Conservation (phyloP, 1,140 invertebrate genomes). For the Drosophila serrata region DNA sequence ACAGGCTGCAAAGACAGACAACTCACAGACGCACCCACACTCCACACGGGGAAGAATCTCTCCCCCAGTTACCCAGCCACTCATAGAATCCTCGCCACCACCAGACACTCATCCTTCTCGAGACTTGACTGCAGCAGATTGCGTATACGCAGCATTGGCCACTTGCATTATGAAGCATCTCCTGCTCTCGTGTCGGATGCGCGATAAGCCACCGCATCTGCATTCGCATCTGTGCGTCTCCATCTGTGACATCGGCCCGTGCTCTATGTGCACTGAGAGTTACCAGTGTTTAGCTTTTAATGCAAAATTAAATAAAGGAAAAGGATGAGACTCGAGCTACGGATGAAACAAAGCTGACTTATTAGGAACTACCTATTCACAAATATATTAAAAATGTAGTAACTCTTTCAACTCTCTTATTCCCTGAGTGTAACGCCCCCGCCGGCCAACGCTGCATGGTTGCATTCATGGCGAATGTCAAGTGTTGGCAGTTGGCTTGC, state of each 20-base stretch:
- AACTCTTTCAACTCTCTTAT: background rate
- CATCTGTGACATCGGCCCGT: conserved; percentile 38
- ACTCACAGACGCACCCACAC: conserved; percentile 65
- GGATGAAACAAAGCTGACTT: too few species aligned
- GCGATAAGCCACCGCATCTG: conserved; percentile 70
- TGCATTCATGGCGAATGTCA: conserved; percentile 79
- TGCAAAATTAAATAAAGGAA: background rate
- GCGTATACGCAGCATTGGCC: conserved; percentile 81
- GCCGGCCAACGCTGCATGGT: background rate
- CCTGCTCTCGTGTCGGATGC: conserved; percentile 40
- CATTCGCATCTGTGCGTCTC: conserved; percentile 47
- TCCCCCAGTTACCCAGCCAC: background rate
- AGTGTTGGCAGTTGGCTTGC: conserved; percentile 75
- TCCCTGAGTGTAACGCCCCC: conserved; percentile 9
- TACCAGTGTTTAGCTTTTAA: background rate
- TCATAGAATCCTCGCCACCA: background rate
- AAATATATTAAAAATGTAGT: background rate
- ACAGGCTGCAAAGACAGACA: conserved; percentile 55
- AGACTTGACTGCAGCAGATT: conserved; percentile 51
- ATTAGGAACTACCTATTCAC: too few species aligned
- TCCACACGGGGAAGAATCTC: background rate
- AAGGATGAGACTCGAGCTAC: background rate
- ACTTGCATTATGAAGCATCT: conserved; percentile 76
- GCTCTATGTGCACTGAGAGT: conserved; percentile 38
- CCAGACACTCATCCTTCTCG: background rate